phyloP scores from a whole-genome alignment of 1,140 invertebrate species.

The Euglossa dilemma region DNA sequence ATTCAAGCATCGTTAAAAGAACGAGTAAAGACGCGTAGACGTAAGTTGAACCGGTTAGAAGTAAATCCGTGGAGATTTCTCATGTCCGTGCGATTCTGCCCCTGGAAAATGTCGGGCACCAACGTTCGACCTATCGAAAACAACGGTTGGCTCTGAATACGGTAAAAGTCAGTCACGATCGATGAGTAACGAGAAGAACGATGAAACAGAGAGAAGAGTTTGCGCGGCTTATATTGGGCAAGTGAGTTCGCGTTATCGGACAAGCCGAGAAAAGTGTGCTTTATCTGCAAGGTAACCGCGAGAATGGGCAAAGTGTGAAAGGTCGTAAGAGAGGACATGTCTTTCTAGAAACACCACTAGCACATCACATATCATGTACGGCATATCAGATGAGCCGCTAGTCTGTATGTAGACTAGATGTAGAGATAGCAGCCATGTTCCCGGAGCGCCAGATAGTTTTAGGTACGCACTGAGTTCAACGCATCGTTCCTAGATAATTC shows the following conservation, averaged over 20 bases:
- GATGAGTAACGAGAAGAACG: neutral
- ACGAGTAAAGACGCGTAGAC: neutral
- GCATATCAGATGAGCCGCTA: slow-evolving; percentile 80
- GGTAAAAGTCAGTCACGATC: slow-evolving; percentile 8
- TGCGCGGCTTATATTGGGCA: slow-evolving; percentile 11
- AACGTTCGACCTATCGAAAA: slow-evolving; percentile 21
- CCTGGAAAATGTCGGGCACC: neutral
- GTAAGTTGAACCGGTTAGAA: neutral
- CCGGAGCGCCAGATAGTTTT: slow-evolving; percentile 81
- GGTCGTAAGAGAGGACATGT: slow-evolving; percentile 63
- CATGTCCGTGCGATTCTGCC: neutral
- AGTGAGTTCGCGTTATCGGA: neutral
- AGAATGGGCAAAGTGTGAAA: slow-evolving; percentile 61
- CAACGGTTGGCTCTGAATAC: slow-evolving; percentile 47
- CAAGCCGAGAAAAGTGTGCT: slow-evolving; percentile 29
- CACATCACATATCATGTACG: slow-evolving; percentile 80
- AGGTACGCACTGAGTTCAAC: slow-evolving; percentile 81
- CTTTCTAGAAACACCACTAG: slow-evolving; percentile 75
- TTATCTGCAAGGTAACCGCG: slow-evolving; percentile 40
- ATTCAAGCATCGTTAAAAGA: slow-evolving; percentile 3
- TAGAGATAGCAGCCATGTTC: slow-evolving; percentile 81
- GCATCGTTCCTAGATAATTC: slow-evolving; percentile 77
- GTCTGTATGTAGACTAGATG: slow-evolving; percentile 81
- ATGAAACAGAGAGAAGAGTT: neutral
- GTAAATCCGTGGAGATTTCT: neutral